Base-by-base conservation (phyloP, 2,888 invertebrate genomes). In the Pilophorus perplexus region DNA sequence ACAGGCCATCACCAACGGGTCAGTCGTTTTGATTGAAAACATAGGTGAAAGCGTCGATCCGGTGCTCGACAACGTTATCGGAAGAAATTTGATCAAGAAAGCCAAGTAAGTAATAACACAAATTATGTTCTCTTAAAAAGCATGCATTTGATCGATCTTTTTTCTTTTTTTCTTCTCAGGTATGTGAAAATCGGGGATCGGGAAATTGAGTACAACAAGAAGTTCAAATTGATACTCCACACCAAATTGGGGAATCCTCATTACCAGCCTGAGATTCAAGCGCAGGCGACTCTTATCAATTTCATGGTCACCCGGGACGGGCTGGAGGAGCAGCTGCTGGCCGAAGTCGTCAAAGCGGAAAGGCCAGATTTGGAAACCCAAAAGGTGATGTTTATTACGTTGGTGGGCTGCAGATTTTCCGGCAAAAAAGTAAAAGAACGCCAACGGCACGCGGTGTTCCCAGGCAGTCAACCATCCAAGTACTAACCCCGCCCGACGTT, bases 261-360 rank as follows among this genome's bases (percentile, higher is more conserved):
- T 79, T 96, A 94, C 76, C 93, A 95, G 75, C 95, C 95, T 0
- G 95, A 96, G 79, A 90, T 95, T 85, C 95, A 96, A 78, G 95
- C 95, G 0, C 95, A 96, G 79, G 90, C 93, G 5, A 95, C 95
- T 0, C 82, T 96, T 16, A 94, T 96, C 69, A 95, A 96, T 78
- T 96, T 96, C 74, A 95, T 95, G 1, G 95, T 96, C 2, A 96
- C 95, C 0, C 84, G 86, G 74, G 93, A 95, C 76, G 95, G 93
- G 27, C 80, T 96, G 20, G 96, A 96, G 77, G 95, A 96, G 74
- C 96, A 96, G 76, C 79, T 96, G n/a, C 78, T 96, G 25, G 95
- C 93, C 6, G 93, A 93, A 78, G 95, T 96, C 5, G 94, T 96
- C 0, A 93, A 93, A 79, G 87, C 87, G 0, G 96, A 96, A 77